These are phyloP conservation scores for Drosophila funebris DNA, from an alignment of 1,140 invertebrate species.

Conservation along the genomic window DNA sequence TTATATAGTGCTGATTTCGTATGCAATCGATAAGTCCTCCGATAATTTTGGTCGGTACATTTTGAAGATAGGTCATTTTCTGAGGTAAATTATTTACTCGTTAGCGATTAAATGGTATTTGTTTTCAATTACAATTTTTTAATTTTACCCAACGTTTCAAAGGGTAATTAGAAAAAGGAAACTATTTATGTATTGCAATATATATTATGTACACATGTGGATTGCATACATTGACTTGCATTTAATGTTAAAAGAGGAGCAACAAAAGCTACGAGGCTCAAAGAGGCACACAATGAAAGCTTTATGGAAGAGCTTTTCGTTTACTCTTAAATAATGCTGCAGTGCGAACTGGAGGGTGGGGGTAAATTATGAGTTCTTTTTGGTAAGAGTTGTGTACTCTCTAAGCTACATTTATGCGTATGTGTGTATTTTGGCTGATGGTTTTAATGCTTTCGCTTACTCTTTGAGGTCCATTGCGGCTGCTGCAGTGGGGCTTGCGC, in stretches of 20 bases:
- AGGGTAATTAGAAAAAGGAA: no score
- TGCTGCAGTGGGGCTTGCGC: slow-evolving; percentile 22
- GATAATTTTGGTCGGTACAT: not conserved
- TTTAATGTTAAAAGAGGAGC: not conserved
- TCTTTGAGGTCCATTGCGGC: slow-evolving; percentile 51
- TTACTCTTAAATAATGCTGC: slow-evolving; percentile 13
- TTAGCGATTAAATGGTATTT: no score
- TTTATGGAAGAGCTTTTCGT: slow-evolving; percentile 3
- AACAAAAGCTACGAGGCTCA: not conserved
- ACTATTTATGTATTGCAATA: no score
- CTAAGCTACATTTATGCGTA: not conserved
- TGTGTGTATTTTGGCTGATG: slow-evolving; percentile 9
- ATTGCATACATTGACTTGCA: not conserved
- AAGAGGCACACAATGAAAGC: slow-evolving; percentile 6
- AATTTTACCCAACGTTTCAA: no score
- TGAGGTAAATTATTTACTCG: no score
- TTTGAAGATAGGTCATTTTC: not conserved
- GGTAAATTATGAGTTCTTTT: not conserved
- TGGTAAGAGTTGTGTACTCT: slow-evolving; percentile 12
- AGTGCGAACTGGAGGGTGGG: not conserved
- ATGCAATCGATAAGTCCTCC: not conserved
- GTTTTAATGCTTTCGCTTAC: slow-evolving; percentile 29
- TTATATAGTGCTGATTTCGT: slow-evolving; percentile 13
- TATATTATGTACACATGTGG: no score
- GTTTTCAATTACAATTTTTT: no score